These are phyloP conservation scores for Emmelina monodactyla DNA, from an alignment of 2,888 invertebrate genomes.

Conservation along the genomic window DNA sequence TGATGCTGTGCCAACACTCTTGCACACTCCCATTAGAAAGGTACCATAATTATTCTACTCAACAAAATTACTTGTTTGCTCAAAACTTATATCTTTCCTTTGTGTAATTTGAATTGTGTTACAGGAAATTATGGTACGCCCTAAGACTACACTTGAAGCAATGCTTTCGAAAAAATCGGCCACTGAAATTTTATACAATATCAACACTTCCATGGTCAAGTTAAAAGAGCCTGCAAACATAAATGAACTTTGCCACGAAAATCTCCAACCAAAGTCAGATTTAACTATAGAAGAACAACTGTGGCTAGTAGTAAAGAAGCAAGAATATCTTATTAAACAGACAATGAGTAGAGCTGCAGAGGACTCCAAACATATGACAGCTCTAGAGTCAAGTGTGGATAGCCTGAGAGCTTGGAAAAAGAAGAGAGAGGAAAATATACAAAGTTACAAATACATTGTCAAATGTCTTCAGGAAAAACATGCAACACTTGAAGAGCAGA, in stretches of 20 bases:
- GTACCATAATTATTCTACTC: too few relatives aligned
- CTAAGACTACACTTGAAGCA: conserved; percentile 28
- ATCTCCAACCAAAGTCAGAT: conserved; percentile 31
- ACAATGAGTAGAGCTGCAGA: conserved; percentile 34
- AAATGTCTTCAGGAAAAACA: conserved; percentile 55
- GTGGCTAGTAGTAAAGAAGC: conserved; percentile 50
- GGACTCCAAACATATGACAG: conserved; percentile 39
- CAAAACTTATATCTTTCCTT: too few relatives aligned
- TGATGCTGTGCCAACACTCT: conserved; percentile 44
- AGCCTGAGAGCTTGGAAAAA: conserved; percentile 27
- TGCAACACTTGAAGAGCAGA: conserved; percentile 51
- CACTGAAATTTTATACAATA: conserved; percentile 35
- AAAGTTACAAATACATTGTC: conserved; percentile 44
- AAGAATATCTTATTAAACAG: conserved; percentile 40
- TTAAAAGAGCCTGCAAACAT: conserved; percentile 38
- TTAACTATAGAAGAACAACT: conserved; percentile 36
- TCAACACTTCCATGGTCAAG: conserved; percentile 29
- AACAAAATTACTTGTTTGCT: too few relatives aligned
- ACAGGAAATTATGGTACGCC: too few relatives aligned
- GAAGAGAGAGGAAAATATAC: conserved; percentile 36
- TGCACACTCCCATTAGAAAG: conserved; percentile 18
- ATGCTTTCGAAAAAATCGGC: conserved; percentile 32
- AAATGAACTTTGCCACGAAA: conserved; percentile 33
- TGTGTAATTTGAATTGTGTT: too few relatives aligned
- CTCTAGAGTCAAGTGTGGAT: conserved; percentile 33